These are phyloP conservation scores for Camponotus fellah DNA, from an alignment of 2,888 invertebrate genomes.

Conservation along the genomic window DNA sequence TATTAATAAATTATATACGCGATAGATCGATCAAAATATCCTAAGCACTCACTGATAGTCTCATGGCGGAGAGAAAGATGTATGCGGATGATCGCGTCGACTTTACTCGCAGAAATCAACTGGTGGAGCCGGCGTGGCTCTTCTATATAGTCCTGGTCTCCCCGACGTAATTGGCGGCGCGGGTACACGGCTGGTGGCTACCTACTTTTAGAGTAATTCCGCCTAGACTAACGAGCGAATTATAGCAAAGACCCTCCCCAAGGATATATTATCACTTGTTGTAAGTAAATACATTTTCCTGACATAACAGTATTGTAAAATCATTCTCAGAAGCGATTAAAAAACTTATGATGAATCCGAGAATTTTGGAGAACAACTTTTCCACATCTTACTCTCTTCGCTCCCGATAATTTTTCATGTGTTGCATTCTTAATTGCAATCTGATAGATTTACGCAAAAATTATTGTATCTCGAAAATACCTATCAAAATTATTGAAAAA, in stretches of 20 bases:
- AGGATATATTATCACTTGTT: conserved; percentile 69
- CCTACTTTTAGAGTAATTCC: conserved; percentile 83
- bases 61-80: conserved; percentile 74
- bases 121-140: conserved; percentile 77
- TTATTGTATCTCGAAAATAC: not conserved
- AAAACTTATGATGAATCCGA: not conserved
- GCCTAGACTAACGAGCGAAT: conserved; percentile 78
- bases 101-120: conserved; percentile 81
- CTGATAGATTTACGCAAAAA: not conserved
- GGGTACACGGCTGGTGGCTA: conserved; percentile 72
- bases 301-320: conserved; percentile 78
- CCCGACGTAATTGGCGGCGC: conserved; percentile 80
- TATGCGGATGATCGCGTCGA: conserved; percentile 76
- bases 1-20: not conserved
- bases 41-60: conserved; percentile 78
- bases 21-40: conserved; percentile 13
- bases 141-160: conserved; percentile 80
- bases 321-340: conserved; percentile 55
- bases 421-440: not conserved
- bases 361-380: not conserved
- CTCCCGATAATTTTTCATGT: not conserved
- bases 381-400: not conserved
- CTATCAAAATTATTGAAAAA: not conserved
- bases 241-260: conserved; percentile 63
- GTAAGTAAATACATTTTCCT: conserved; percentile 72